These are phyloP conservation scores for Pollachius pollachius DNA, from an alignment of 2,113 vertebrate species.

Conservation along the genomic window DNA sequence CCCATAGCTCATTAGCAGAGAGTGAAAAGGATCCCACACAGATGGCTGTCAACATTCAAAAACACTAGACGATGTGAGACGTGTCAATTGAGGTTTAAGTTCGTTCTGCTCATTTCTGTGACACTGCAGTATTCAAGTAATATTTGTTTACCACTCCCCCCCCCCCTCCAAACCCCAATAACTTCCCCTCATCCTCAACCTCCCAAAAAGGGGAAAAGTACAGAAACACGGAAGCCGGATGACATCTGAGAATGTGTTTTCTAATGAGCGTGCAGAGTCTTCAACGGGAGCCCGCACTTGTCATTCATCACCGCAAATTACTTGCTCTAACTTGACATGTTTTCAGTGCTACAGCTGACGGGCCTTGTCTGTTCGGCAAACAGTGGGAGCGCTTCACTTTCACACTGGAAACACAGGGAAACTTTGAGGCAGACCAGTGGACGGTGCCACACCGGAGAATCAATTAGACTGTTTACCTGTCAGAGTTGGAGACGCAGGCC, in stretches of 20 bases:
- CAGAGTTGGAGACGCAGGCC: conserved; percentile 65
- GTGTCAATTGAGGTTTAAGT: conserved; percentile 80
- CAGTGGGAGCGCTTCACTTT: conserved; percentile 52
- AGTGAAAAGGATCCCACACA: conserved; percentile 79
- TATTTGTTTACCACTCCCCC: conserved; percentile 74
- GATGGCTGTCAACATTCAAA: conserved; percentile 81
- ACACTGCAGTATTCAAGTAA: conserved; percentile 75
- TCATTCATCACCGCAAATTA: conserved; percentile 81
- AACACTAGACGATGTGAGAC: conserved; percentile 73
- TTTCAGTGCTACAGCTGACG: conserved; percentile 70
- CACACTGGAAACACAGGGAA: conserved; percentile 56
- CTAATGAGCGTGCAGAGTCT: conserved; percentile 76
- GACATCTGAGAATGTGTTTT: conserved; percentile 78
- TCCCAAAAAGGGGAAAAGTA: conserved; percentile 47
- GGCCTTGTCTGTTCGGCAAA: conserved; percentile 73
- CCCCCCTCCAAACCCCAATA: too few species aligned
- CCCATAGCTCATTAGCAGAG: conserved; percentile 79
- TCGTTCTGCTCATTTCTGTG: conserved; percentile 75
- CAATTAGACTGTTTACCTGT: conserved; percentile 80
- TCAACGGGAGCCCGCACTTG: conserved; percentile 75
- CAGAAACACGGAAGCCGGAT: conserved; percentile 64
- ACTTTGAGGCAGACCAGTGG: conserved; percentile 50
- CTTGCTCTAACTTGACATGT: conserved; percentile 73
- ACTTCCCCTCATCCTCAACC: too few species aligned
- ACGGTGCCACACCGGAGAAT: conserved; percentile 54